These are phyloP conservation scores for Cryptus armator DNA, from an alignment of 2,888 invertebrate genomes.

Conservation along the genomic window DNA sequence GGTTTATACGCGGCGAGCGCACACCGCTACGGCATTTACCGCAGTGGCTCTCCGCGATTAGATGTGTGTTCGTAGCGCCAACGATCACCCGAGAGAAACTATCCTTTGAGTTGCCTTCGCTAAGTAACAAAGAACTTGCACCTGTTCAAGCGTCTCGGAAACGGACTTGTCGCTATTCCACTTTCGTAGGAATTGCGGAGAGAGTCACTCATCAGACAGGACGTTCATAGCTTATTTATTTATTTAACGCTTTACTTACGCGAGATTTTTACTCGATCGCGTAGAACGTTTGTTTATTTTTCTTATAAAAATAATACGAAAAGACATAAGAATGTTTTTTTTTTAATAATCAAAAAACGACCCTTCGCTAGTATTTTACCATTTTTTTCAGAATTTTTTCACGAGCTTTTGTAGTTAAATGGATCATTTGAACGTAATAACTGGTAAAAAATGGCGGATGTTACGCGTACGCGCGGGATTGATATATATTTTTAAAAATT, in stretches of 20 bases:
- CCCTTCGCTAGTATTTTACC: no score
- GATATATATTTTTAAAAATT: no score
- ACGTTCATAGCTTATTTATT: background rate
- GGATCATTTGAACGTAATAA: no score
- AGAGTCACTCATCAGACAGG: background rate
- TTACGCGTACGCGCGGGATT: no score
- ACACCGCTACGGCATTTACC: constrained; percentile 58
- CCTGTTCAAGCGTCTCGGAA: constrained; percentile 34
- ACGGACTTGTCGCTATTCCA: background rate
- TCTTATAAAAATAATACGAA: no score
- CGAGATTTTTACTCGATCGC: no score
- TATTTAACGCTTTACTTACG: background rate
- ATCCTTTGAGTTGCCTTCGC: background rate
- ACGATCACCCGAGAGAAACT: constrained; percentile 6
- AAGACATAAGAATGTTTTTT: no score
- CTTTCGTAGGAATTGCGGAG: background rate
- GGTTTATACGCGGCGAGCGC: constrained; percentile 35
- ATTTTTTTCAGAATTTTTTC: no score
- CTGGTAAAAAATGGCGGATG: no score
- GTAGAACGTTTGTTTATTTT: no score
- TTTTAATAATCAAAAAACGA: no score
- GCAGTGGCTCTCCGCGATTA: constrained; percentile 57
- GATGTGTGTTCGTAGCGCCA: constrained; percentile 27
- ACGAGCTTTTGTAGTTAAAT: no score
- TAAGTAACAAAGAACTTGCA: constrained; percentile 47